phyloP scores from a whole-genome alignment of 2,797 vertebrate genomes.

The Manis javanica region DNA sequence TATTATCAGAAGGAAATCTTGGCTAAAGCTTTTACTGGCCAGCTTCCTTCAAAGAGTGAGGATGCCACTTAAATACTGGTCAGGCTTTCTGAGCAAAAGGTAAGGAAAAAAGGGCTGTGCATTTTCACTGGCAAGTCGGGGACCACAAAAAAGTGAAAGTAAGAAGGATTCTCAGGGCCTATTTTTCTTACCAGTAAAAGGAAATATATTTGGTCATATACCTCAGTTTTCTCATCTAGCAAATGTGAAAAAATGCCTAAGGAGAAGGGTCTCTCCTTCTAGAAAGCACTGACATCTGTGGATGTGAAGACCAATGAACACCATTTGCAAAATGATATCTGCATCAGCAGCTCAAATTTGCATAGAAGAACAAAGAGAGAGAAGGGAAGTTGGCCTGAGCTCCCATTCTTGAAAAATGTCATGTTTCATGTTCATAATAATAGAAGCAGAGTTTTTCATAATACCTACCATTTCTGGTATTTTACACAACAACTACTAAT shows the following conservation, averaged over 20 bases:
- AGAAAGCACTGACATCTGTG: neutral
- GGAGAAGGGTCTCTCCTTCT: neutral
- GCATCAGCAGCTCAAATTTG: neutral
- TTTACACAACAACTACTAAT: conserved; percentile 55
- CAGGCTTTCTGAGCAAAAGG: neutral
- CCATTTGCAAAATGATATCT: conserved; percentile 47
- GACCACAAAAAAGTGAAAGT: conserved; percentile 12
- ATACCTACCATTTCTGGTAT: conserved; percentile 41
- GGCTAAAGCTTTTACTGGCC: conserved; percentile 28
- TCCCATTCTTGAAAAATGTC: conserved; percentile 60
- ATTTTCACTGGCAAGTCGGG: neutral
- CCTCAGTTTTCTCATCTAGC: conserved; percentile 61
- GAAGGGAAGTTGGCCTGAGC: conserved; percentile 13
- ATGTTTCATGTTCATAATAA: conserved; percentile 59
- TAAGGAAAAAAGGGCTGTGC: neutral
- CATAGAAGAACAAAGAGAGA: conserved; percentile 70
- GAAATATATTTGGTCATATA: neutral
- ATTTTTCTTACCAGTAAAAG: conserved; percentile 51
- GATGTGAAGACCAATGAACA: conserved; percentile 55
- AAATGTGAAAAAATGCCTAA: conserved; percentile 49
- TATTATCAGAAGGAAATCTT: conserved; percentile 57
- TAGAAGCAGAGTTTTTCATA: conserved; percentile 21
- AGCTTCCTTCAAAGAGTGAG: conserved; percentile 43
- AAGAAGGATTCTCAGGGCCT: neutral
- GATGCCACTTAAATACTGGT: neutral